phyloP scores from a whole-genome alignment of 2,888 invertebrate genomes.

The Allacma fusca region DNA sequence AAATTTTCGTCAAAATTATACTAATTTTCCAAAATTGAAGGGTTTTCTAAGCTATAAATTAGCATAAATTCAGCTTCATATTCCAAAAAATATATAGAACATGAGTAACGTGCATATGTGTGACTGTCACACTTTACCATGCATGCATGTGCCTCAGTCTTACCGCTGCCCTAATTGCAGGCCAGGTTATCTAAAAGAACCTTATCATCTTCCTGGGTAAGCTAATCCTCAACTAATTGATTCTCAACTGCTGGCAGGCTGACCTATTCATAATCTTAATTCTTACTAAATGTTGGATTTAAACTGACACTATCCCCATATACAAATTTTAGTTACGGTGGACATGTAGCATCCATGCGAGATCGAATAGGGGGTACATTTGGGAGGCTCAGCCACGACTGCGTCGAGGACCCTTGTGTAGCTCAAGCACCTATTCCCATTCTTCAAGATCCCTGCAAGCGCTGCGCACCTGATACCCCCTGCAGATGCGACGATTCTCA shows the following conservation, averaged over 20 bases:
- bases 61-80: too few species aligned
- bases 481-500: conserved; percentile 23
- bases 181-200: conserved; percentile 55
- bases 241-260: too few species aligned
- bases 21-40: too few species aligned
- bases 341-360: conserved; percentile 53
- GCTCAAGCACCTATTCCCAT: conserved; percentile 53
- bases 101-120: conserved; percentile 25
- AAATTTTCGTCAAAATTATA: too few species aligned
- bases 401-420: conserved; percentile 57
- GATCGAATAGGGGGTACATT: conserved; percentile 52
- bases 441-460: conserved; percentile 28
- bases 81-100: background rate
- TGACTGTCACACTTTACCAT: conserved; percentile 32
- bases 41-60: too few species aligned
- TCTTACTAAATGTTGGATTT: too few species aligned
- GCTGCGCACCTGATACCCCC: conserved; percentile 17
- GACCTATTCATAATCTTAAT: too few species aligned
- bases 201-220: conserved; percentile 56
- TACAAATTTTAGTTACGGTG: conserved; percentile 53
- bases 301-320: too few species aligned
- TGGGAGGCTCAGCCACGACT: conserved; percentile 50
- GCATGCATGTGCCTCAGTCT: conserved; percentile 28
- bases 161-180: conserved; percentile 41
- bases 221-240: background rate